These are phyloP conservation scores for Aegotheles bennettii DNA, from an alignment of 2,113 vertebrate species.

Conservation along the genomic window DNA sequence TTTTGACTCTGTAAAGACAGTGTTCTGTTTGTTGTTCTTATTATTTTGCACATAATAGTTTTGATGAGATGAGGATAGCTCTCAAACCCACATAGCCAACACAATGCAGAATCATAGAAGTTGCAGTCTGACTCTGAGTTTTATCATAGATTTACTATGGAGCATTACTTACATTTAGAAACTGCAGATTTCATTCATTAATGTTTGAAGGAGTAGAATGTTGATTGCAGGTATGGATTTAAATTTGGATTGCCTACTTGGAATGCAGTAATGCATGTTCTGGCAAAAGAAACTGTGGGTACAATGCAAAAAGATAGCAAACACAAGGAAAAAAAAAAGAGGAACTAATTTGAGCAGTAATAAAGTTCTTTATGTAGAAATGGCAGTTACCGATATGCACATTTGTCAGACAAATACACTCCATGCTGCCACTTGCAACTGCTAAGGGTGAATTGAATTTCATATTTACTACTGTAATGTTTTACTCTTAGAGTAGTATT, in stretches of 20 bases:
- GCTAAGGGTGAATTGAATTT: background rate
- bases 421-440: background rate
- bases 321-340: background rate
- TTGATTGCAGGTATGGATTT: background rate
- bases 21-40: background rate
- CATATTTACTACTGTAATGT: background rate
- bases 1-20: background rate
- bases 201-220: background rate
- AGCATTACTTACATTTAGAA: background rate
- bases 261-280: background rate
- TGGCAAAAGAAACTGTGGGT: background rate
- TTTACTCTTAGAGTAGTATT: background rate
- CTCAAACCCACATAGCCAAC: rapidly evolving
- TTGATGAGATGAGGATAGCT: background rate
- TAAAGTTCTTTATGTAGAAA: background rate
- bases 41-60: background rate
- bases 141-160: background rate
- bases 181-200: background rate
- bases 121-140: background rate
- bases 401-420: background rate
- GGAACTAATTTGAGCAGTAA: background rate
- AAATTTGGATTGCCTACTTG: background rate
- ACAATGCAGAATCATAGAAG: background rate
- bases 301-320: background rate
- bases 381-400: background rate